Percentiles rank a stretch among this genome's conserved stretches.
Evolutionary conservation across 1,140 invertebrate species (phyloP).

Genomic region (Pseudomyrmex concolor): DNA sequence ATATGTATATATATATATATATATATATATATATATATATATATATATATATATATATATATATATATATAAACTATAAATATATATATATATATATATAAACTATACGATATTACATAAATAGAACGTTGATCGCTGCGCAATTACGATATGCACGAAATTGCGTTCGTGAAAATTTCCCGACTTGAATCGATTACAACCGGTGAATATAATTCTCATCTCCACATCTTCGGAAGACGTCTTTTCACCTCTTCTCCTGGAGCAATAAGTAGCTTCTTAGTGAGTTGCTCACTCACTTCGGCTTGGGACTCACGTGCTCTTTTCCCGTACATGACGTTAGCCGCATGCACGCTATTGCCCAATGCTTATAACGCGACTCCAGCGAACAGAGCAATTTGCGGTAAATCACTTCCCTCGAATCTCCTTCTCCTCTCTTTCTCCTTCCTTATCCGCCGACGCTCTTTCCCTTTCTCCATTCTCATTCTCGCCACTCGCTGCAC

Average conservation of each 20-base stretch:
- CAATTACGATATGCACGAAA: slow-evolving; percentile 40
- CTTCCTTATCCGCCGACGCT: slow-evolving; percentile 8
- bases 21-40: no score
- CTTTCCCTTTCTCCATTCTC: slow-evolving; percentile 47
- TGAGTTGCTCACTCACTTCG: slow-evolving; percentile 57
- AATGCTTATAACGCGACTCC: slow-evolving; percentile 77
- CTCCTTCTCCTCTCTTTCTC: neutral
- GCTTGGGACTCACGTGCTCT: slow-evolving; percentile 77
- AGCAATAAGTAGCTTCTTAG: slow-evolving; percentile 37
- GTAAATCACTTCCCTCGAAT: slow-evolving; percentile 80
- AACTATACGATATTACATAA: slow-evolving; percentile 36
- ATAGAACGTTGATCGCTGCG: slow-evolving; percentile 41
- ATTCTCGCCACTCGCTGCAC: slow-evolving; percentile 42
- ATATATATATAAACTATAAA: no score
- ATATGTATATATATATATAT: no score
- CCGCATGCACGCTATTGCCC: slow-evolving; percentile 77
- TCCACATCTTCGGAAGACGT: slow-evolving; percentile 18
- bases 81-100: no score
- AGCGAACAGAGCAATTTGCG: slow-evolving; percentile 79
- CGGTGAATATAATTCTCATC: slow-evolving; percentile 9
- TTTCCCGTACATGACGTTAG: slow-evolving; percentile 76
- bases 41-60: no score
- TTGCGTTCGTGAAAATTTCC: slow-evolving; percentile 29
- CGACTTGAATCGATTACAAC: slow-evolving; percentile 3
- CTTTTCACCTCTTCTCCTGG: neutral